Conservation (phyloP, 1,140 invertebrate species). For the Magallana gigas region DNA sequence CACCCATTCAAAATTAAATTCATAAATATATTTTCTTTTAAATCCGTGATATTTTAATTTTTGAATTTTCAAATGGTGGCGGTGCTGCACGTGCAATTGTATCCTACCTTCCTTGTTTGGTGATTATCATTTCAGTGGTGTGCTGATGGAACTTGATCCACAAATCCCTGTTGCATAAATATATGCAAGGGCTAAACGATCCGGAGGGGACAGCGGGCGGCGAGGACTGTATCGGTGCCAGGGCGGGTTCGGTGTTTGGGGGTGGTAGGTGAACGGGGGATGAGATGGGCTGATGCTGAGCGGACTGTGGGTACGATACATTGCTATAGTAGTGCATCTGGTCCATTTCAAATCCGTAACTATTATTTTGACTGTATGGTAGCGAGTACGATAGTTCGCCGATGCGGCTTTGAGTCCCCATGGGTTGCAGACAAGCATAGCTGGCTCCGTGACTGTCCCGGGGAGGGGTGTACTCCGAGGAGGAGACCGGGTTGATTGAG, state of each 20-base stretch:
- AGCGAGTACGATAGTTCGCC: not conserved
- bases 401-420: not conserved
- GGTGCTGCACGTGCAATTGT: not conserved
- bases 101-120: constrained; percentile 97
- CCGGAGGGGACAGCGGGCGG: not conserved
- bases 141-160: constrained; percentile 99
- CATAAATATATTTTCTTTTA: too few relatives aligned
- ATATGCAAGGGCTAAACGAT: constrained; percentile 65
- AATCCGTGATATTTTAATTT: too few relatives aligned
- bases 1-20: too few relatives aligned
- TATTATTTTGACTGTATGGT: constrained; percentile 32
- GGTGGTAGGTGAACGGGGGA: not conserved
- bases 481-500: not conserved
- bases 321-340: constrained; percentile 11
- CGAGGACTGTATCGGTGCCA: not conserved
- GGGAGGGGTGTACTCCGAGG: constrained; percentile 16
- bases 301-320: not conserved
- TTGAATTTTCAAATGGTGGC: not conserved
- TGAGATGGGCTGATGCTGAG: not conserved
- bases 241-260: not conserved
- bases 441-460: constrained; percentile 13
- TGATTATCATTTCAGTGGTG: constrained; percentile 99
- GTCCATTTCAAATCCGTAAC: constrained; percentile 33
- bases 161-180: constrained; percentile 85
- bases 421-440: constrained; percentile 53